Percentiles rank a stretch among this genome's conserved stretches.
phyloP scores from a whole-genome alignment of 2,888 invertebrate genomes.

The Orthosia cruda region DNA sequence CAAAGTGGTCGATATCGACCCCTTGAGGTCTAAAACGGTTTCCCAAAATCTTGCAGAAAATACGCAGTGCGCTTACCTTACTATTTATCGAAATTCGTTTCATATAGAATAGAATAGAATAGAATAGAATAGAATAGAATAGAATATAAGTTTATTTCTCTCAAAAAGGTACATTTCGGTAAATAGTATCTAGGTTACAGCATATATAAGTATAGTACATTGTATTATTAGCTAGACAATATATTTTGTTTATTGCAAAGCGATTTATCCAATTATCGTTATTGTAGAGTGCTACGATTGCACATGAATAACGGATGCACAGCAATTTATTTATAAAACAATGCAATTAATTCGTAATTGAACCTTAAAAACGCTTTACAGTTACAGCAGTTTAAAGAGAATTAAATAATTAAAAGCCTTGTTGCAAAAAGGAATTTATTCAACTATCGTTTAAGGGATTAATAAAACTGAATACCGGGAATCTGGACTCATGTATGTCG shows the following conservation, averaged over 20 bases:
- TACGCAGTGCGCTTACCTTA: too few species aligned
- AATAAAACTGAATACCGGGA: background rate
- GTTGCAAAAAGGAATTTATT: background rate
- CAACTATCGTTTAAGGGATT: background rate
- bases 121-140: too few species aligned
- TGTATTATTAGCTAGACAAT: slow-evolving; percentile 9
- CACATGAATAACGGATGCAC: slow-evolving; percentile 51
- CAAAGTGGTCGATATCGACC: too few species aligned
- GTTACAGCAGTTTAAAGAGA: slow-evolving; percentile 29
- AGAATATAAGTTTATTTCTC: too few species aligned
- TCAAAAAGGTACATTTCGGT: too few species aligned
- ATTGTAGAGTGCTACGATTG: slow-evolving; percentile 44
- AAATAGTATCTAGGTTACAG: too few species aligned
- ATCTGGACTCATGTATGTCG: background rate
- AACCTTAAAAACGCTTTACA: slow-evolving; percentile 46
- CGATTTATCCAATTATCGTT: slow-evolving; percentile 43
- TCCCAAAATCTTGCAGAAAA: too few species aligned
- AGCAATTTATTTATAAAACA: slow-evolving; percentile 55
- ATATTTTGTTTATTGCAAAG: slow-evolving; percentile 26
- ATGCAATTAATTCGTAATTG: slow-evolving; percentile 52
- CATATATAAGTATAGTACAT: background rate
- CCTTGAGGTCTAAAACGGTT: too few species aligned
- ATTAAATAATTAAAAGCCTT: slow-evolving; percentile 44
- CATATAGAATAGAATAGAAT: too few species aligned
- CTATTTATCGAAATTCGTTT: too few species aligned